Evolutionary conservation across 2,797 vertebrate genomes (phyloP), one percentile per base, ranked within the genome.

Genomic region (Alauda arvensis): DNA sequence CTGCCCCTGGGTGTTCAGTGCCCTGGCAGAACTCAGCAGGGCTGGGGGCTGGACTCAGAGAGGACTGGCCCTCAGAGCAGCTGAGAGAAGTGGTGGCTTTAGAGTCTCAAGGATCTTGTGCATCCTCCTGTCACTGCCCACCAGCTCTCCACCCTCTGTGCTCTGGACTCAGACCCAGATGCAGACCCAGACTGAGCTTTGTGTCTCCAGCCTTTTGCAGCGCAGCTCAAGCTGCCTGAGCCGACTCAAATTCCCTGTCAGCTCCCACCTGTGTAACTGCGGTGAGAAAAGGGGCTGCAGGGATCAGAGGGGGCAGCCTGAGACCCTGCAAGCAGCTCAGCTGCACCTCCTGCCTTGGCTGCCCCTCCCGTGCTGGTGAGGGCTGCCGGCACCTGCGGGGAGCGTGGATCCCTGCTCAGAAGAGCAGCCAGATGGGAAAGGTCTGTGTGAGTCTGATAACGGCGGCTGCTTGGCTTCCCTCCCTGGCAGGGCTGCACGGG

Each of bases 361-460:
- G 82, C 61, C 11, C 45, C 53, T 49, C 52, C 37, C 1, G 5
- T 5, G 51, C 4, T 49, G 5, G 55, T 0, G n/a, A 29, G 3
- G 40, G 53, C 82, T 71, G 87, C 55, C 3, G 1, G 84, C 71
- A 66, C 89, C 82, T 78, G 85, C 63, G 3, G 88, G 51, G 78
- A 80, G 39, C 0, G 2, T 1, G 43, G 72, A 74, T 71, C 29
- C 0, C 59, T 87, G 62, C 83, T 90, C 83, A 61, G 77, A 83
- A 80, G 56, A 71, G 87, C 77, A 87, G 92, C 83, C 93, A 92
- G 80, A 62, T 70, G 85, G 87, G 83, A 84, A 85, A 87, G 65
- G 91, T 55, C 85, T 89, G 91, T 10, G 68, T 29, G 60, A 72
- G 71, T 17, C 71, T 63, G 87, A 88, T 92, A 93, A 92, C 57